A percentile compares a stretch with the other conserved stretches of the same genome.
These are phyloP conservation scores for Tringa solitaria DNA, from an alignment of 2,113 vertebrate genomes.

Conservation along the genomic window DNA sequence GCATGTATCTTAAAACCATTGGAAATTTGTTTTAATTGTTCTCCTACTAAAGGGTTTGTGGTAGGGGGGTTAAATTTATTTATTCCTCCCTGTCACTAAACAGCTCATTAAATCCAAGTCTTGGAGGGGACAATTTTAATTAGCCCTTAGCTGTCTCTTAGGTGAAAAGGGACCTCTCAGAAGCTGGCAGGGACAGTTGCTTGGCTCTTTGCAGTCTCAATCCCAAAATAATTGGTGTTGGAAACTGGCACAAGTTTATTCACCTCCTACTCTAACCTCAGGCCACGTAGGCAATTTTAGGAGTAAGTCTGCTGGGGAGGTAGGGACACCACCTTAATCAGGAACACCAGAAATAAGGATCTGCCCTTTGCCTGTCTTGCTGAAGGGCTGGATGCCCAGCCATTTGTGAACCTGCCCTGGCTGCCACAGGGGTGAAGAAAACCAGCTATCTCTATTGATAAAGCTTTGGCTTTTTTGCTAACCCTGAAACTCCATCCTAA, in stretches of 20 bases:
- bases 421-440: background rate
- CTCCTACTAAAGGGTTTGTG: background rate
- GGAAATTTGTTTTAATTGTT: background rate
- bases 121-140: conserved; percentile 33
- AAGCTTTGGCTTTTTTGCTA: background rate
- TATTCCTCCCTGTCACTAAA: background rate
- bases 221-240: background rate
- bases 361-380: background rate
- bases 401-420: background rate
- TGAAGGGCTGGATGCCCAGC: background rate
- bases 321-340: background rate
- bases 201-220: background rate
- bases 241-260: background rate
- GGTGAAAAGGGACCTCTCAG: background rate
- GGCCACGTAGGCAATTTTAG: background rate
- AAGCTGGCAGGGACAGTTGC: background rate
- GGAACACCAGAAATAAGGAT: background rate
- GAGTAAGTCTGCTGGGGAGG: background rate
- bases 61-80: too few species aligned
- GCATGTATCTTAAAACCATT: background rate
- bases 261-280: background rate
- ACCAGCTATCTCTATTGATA: background rate
- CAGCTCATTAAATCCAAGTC: background rate
- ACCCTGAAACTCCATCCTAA: background rate
- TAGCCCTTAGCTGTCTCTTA: background rate